Percentiles rank a stretch among this genome's conserved stretches.
phyloP scores from a whole-genome alignment of 2,797 vertebrate genomes.

The Serranus cabrilla region DNA sequence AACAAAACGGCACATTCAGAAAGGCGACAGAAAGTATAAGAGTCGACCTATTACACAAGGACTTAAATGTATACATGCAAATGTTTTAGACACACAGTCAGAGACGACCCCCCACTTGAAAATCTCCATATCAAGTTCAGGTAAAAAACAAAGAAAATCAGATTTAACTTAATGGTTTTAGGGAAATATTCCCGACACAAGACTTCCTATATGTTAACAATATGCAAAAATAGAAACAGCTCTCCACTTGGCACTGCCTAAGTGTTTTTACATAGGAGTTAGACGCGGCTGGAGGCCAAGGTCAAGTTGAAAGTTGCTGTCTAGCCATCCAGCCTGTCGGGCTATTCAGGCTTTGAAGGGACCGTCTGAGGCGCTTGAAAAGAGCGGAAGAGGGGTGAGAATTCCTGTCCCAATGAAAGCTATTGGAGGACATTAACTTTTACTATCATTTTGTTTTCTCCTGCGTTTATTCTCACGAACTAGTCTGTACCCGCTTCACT shows the following conservation, averaged over 20 bases:
- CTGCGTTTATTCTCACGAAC: conserved; percentile 60
- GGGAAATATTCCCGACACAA: conserved; percentile 10
- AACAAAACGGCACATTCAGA: background rate
- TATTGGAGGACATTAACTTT: conserved; percentile 84
- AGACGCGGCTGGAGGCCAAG: conserved; percentile 94
- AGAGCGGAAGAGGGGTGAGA: conserved; percentile 84
- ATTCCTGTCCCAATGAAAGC: conserved; percentile 84
- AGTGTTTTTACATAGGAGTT: conserved; percentile 85
- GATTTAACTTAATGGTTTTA: background rate
- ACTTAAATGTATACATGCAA: background rate
- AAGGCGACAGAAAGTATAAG: no score
- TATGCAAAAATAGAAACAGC: conserved; percentile 72
- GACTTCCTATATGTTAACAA: conserved; percentile 73
- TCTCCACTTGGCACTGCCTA: conserved; percentile 67
- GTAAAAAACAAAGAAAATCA: conserved; percentile 9
- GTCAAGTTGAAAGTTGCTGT: conserved; percentile 98
- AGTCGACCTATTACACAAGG: background rate
- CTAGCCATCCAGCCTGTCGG: conserved; percentile 88
- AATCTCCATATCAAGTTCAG: background rate
- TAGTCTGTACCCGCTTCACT: conserved; percentile 41
- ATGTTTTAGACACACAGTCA: background rate
- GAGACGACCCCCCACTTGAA: background rate
- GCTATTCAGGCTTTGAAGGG: conserved; percentile 86
- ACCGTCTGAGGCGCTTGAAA: conserved; percentile 84
- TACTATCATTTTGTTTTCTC: conserved; percentile 81